Percentiles rank a stretch among this genome's conserved stretches.
These are phyloP conservation scores for Synaphobranchus kaupii DNA, from an alignment of 2,797 vertebrate species.

Conservation along the genomic window DNA sequence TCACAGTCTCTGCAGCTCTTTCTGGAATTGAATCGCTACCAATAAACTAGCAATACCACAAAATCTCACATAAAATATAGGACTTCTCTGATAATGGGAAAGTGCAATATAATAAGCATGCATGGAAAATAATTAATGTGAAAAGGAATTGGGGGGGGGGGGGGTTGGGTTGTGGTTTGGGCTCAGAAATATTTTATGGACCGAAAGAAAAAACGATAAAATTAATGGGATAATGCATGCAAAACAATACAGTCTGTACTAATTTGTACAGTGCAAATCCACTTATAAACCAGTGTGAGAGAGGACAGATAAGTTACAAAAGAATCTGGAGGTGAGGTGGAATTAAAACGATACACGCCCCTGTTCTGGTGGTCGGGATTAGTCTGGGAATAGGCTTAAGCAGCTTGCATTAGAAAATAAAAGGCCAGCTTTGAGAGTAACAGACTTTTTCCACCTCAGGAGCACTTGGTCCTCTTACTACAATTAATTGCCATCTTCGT, in stretches of 20 bases:
- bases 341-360: conserved; percentile 7
- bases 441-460: not conserved
- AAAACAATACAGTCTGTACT: not conserved
- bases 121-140: not conserved
- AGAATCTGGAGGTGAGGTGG: conserved; percentile 21
- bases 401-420: conserved; percentile 12
- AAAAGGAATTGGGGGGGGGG: too few relatives aligned
- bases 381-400: conserved; percentile 29
- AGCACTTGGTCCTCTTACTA: not conserved
- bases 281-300: conserved; percentile 21
- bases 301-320: conserved; percentile 15
- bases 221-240: not conserved
- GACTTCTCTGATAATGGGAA: not conserved
- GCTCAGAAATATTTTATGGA: not conserved
- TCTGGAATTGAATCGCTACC: conserved; percentile 1
- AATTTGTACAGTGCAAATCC: conserved; percentile 27
- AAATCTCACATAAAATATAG: not conserved
- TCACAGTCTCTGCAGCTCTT: not conserved
- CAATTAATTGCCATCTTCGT: not conserved
- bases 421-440: conserved; percentile 6
- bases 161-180: not conserved
- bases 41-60: not conserved
- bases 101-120: not conserved
- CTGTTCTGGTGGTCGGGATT: conserved; percentile 27
- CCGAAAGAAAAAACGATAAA: not conserved